These are phyloP conservation scores for Raillietiella orientalis DNA, from an alignment of 2,888 invertebrate species.

Conservation along the genomic window DNA sequence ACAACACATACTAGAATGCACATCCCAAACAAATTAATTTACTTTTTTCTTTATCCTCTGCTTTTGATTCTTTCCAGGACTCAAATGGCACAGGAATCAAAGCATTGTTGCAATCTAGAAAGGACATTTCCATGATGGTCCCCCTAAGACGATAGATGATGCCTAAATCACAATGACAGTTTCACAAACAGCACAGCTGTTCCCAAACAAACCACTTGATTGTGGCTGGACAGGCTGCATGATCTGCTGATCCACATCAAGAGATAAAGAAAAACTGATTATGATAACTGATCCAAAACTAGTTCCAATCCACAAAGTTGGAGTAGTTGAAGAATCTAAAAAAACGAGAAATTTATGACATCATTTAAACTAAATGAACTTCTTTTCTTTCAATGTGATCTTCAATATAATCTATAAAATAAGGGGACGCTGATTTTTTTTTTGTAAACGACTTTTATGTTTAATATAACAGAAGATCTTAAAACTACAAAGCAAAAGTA, in stretches of 20 bases:
- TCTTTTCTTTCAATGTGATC: no score
- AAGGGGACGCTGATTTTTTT: no score
- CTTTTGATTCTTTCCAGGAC: slow-evolving; percentile 40
- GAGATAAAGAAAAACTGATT: slow-evolving; percentile 32
- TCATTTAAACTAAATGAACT: slow-evolving; percentile 1
- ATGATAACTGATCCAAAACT: slow-evolving; percentile 81
- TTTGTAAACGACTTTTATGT: no score
- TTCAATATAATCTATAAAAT: no score
- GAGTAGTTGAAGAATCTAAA: slow-evolving; percentile 50
- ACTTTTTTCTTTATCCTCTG: slow-evolving; percentile 6
- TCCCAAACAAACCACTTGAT: slow-evolving; percentile 35
- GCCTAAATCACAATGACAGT: slow-evolving; percentile 22
- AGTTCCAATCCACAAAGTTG: slow-evolving; percentile 92
- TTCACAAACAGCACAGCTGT: background rate
- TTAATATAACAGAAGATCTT: no score
- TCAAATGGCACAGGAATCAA: slow-evolving; percentile 66
- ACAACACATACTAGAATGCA: no score
- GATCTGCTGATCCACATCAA: slow-evolving; percentile 42
- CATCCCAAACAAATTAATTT: slow-evolving; percentile 3
- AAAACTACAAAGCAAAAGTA: no score
- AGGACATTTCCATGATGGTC: slow-evolving; percentile 69
- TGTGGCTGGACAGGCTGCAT: slow-evolving; percentile 59
- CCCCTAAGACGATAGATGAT: slow-evolving; percentile 89
- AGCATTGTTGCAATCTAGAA: slow-evolving; percentile 78
- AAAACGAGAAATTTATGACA: slow-evolving; percentile 2